Percentiles rank a stretch among this genome's conserved stretches.
These are phyloP conservation scores for Drosophila lini DNA, from an alignment of 1,140 invertebrate genomes.

Conservation along the genomic window DNA sequence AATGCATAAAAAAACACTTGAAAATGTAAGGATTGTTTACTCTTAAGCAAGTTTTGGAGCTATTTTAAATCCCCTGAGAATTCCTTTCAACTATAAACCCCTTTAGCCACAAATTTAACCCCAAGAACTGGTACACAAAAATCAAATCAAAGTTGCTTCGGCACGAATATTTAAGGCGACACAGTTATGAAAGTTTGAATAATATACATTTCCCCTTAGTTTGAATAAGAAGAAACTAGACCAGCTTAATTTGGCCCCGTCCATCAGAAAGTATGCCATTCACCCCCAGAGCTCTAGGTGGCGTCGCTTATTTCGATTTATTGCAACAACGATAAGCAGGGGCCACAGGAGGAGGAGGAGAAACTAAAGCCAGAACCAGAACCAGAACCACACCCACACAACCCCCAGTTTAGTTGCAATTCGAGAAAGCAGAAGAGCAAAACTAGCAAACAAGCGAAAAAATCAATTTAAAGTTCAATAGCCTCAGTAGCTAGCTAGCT, in stretches of 20 bases:
- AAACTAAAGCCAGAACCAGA: neutral
- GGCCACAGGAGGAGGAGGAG: slow-evolving; percentile 3
- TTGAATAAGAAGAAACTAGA: slow-evolving; percentile 4
- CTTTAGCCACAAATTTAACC: neutral
- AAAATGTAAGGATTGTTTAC: neutral
- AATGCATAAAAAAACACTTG: neutral
- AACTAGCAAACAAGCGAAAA: slow-evolving; percentile 74
- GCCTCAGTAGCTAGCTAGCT: slow-evolving; percentile 53
- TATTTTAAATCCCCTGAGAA: neutral
- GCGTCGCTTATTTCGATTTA: slow-evolving; percentile 74
- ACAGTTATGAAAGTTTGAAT: slow-evolving; percentile 22
- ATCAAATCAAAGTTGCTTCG: slow-evolving; percentile 9
- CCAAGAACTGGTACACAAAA: neutral
- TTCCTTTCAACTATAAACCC: neutral
- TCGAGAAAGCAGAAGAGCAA: slow-evolving; percentile 34
- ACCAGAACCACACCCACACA: neutral
- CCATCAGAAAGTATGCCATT: slow-evolving; percentile 48
- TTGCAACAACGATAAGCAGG: slow-evolving; percentile 67
- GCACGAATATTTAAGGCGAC: slow-evolving; percentile 25
- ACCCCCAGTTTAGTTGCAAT: slow-evolving; percentile 32
- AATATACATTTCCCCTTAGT: slow-evolving; percentile 16
- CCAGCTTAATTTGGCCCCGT: slow-evolving; percentile 39
- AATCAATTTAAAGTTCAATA: slow-evolving; percentile 83
- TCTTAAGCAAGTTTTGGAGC: neutral
- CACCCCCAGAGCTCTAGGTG: slow-evolving; percentile 40